Conservation (phyloP, 2,113 vertebrate species). For the Nesogale talazaci region DNA sequence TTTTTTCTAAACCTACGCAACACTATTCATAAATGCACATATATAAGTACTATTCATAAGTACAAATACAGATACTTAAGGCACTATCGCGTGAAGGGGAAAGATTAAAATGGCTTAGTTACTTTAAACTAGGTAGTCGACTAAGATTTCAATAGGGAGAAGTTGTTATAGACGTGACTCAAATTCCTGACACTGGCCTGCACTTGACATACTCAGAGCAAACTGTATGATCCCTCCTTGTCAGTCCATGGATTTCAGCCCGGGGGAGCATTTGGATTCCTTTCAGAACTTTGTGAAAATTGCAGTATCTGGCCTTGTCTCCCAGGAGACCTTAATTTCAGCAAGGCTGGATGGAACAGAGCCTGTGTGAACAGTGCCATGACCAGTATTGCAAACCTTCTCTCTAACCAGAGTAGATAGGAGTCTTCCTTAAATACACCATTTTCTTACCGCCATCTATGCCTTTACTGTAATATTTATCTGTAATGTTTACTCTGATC, state of each 20-base stretch:
- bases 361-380: background rate
- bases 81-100: background rate
- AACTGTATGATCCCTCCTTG: background rate
- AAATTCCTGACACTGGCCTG: background rate
- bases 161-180: background rate
- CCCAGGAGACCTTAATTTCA: background rate
- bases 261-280: background rate
- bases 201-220: background rate
- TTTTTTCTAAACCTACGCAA: conserved; percentile 11
- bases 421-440: background rate
- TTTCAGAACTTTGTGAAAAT: conserved; percentile 1
- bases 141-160: background rate
- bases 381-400: background rate
- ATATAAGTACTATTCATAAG: too few species aligned
- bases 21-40: conserved; percentile 26
- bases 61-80: background rate
- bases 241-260: background rate
- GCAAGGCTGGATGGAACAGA: background rate
- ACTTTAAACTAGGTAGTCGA: background rate
- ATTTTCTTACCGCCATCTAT: background rate
- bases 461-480: background rate
- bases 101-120: background rate
- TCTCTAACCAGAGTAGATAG: background rate
- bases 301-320: background rate
- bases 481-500: background rate